A percentile compares a stretch with the other conserved stretches of the same genome.
phyloP scores from a whole-genome alignment of 37 sponge, comb jelly and placozoan genomes.

The Amphimedon queenslandica region DNA sequence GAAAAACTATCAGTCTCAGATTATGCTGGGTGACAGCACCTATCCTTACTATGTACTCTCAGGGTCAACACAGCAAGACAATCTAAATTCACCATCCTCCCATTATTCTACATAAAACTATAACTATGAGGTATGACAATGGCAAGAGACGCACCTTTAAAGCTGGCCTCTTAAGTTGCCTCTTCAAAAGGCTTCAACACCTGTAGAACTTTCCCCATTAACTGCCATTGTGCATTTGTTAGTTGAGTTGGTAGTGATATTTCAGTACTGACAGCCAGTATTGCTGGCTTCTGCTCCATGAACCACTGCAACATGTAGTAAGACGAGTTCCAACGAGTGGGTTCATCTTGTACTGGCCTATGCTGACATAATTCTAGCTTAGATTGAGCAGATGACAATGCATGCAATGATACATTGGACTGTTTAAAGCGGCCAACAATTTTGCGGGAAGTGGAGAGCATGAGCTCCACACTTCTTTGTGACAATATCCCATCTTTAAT shows the following conservation, averaged over 20 bases:
- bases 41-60: no score
- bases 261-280: not conserved
- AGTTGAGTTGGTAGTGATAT: not conserved
- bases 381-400: not conserved
- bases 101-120: no score
- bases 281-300: not conserved
- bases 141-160: no score
- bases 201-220: not conserved
- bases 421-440: not conserved
- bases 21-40: no score
- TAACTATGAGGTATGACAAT: no score
- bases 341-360: not conserved
- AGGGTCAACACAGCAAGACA: no score
- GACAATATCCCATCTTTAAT: not conserved
- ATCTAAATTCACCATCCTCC: no score
- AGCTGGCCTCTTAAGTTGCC: not conserved
- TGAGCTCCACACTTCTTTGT: not conserved
- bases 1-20: no score
- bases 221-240: conserved; percentile 2
- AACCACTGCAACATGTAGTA: conserved; percentile 8
- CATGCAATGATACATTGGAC: not conserved
- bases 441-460: not conserved
- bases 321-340: not conserved
- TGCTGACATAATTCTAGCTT: not conserved
- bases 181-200: conserved; percentile 13